These are phyloP conservation scores for Leptonema lineaticorne DNA, from an alignment of 1,140 invertebrate species.

Conservation along the genomic window DNA sequence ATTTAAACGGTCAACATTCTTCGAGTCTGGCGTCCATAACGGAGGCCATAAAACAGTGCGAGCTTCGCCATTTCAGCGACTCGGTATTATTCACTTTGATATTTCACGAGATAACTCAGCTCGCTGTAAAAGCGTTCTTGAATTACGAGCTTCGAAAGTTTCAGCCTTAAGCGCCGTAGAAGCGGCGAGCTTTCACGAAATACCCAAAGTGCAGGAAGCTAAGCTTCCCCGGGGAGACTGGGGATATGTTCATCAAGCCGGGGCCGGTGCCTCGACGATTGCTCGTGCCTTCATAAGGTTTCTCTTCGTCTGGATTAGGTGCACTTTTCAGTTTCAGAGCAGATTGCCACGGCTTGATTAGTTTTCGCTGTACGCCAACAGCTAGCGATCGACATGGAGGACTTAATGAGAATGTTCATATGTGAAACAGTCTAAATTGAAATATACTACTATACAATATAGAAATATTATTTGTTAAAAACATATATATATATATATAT, in stretches of 20 bases:
- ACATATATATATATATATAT: no score
- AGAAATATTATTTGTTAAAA: no score
- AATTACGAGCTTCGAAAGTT: constrained; percentile 13
- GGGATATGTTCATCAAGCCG: constrained; percentile 10
- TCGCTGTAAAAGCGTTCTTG: constrained; percentile 3
- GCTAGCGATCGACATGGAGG: background rate
- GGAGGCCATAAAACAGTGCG: no score
- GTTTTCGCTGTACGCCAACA: background rate
- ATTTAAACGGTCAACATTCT: no score
- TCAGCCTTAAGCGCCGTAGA: background rate
- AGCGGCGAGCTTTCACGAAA: background rate
- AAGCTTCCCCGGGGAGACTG: background rate
- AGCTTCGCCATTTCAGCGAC: background rate
- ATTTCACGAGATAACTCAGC: background rate
- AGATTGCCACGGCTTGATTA: constrained; percentile 6
- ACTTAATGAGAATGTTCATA: background rate
- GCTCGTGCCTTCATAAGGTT: background rate
- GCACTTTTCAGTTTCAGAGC: constrained; percentile 11
- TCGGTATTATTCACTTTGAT: constrained; percentile 6
- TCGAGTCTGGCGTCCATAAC: no score
- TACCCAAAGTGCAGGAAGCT: constrained; percentile 14
- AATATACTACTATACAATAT: no score
- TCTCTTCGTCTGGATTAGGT: background rate
- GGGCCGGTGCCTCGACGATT: background rate
- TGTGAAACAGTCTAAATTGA: no score